phyloP scores from a whole-genome alignment of 2,113 vertebrate genomes.

The Poeciliopsis turrubarensis region DNA sequence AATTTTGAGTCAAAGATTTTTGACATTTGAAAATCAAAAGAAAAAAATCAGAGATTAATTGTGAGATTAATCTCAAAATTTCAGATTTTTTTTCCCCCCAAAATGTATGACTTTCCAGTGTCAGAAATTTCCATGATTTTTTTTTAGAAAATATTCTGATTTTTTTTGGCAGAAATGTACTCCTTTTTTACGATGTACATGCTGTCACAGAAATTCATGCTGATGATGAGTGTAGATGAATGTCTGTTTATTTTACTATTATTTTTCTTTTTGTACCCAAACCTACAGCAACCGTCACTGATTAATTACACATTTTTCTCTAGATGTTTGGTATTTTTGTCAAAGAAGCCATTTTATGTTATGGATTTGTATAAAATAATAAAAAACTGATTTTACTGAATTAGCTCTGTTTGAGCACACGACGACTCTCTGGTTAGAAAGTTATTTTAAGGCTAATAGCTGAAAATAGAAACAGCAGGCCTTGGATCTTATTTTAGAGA shows the following conservation, averaged over 20 bases:
- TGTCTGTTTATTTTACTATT: constrained; percentile 18
- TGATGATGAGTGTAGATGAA: not conserved
- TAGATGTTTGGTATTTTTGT: not conserved
- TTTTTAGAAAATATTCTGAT: too few species aligned
- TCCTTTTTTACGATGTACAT: too few species aligned
- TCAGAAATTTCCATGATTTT: too few species aligned
- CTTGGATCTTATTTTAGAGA: constrained; percentile 54
- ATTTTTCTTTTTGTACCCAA: not conserved
- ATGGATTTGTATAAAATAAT: constrained; percentile 10
- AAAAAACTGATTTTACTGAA: constrained; percentile 5
- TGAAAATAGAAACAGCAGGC: constrained; percentile 58
- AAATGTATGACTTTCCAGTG: too few species aligned
- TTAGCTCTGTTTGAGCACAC: not conserved
- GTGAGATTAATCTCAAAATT: too few species aligned
- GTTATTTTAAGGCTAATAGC: constrained; percentile 57
- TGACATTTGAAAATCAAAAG: too few species aligned
- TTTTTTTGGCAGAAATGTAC: too few species aligned
- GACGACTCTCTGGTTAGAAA: constrained; percentile 13
- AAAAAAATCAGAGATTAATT: too few species aligned
- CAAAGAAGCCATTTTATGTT: not conserved
- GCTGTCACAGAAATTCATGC: not conserved
- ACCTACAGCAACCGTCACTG: not conserved
- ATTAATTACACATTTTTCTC: not conserved
- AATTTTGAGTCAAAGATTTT: too few species aligned
- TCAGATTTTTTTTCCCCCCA: too few species aligned